phyloP scores from a whole-genome alignment of 1,140 invertebrate species.

The Tetraneura akinire region DNA sequence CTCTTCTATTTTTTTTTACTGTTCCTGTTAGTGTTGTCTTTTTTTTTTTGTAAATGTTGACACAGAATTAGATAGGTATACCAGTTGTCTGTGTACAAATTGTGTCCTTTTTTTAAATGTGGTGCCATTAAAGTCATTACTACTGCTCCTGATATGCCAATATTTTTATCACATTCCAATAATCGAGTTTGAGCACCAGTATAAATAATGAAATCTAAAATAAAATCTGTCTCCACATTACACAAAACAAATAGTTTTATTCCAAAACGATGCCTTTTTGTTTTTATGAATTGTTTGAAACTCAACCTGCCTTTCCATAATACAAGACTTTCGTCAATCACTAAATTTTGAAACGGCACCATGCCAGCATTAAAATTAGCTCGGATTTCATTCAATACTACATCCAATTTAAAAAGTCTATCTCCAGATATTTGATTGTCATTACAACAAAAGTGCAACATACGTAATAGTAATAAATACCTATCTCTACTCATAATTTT shows the following conservation, averaged over 20 bases:
- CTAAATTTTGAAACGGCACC: neutral
- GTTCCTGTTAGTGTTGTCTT: slow-evolving; percentile 5
- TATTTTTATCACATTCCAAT: no score
- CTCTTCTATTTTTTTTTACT: slow-evolving; percentile 4
- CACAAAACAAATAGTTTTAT: neutral
- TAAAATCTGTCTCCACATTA: neutral
- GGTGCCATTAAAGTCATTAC: neutral
- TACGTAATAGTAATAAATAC: slow-evolving; percentile 47
- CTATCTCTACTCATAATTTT: slow-evolving; percentile 51
- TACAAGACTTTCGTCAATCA: neutral
- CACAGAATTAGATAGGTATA: neutral
- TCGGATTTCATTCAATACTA: neutral
- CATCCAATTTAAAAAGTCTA: slow-evolving; percentile 14
- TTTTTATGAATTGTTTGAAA: neutral
- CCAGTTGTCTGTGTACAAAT: slow-evolving; percentile 9
- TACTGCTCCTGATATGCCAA: no score
- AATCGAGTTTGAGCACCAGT: no score
- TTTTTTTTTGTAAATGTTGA: neutral
- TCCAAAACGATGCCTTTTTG: neutral
- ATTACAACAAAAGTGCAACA: slow-evolving; percentile 53
- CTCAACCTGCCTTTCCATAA: neutral
- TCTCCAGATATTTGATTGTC: neutral
- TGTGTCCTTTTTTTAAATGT: neutral
- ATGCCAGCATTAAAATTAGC: slow-evolving; percentile 7
- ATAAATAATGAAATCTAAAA: neutral